Evolutionary conservation across 2,888 invertebrate species (phyloP).

Genomic region (Apoderus coryli): DNA sequence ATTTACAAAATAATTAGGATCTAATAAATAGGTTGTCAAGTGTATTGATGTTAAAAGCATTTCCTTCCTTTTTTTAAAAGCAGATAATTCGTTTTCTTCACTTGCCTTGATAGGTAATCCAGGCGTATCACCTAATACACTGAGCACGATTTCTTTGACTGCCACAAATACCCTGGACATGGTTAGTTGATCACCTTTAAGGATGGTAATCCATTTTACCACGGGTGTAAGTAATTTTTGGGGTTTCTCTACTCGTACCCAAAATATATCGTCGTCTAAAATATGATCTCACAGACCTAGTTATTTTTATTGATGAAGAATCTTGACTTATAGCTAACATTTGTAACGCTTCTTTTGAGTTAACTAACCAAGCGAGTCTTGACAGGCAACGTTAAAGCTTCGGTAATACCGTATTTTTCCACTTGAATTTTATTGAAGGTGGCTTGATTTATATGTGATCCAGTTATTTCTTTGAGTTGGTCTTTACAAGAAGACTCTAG

Average conservation of each 20-base stretch:
- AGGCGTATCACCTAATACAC: conserved; percentile 1
- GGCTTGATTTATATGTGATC: conserved; percentile 10
- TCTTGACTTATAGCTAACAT: conserved; percentile 7
- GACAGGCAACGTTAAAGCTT: conserved; percentile 8
- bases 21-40: too few species aligned
- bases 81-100: conserved; percentile 6
- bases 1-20: too few species aligned
- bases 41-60: too few species aligned
- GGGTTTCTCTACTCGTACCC: conserved; percentile 5
- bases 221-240: conserved; percentile 4
- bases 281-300: conserved; percentile 5
- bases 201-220: conserved; percentile 7
- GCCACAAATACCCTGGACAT: conserved; percentile 5
- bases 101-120: conserved; percentile 6
- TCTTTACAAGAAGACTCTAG: conserved; percentile 11
- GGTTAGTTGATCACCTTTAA: conserved; percentile 5
- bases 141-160: conserved; percentile 1
- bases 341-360: conserved; percentile 5
- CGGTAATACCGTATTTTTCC: conserved; percentile 6
- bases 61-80: too few species aligned
- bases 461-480: conserved; percentile 13
- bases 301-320: too few species aligned
- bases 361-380: conserved; percentile 11
- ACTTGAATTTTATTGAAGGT: conserved; percentile 12
- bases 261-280: conserved; percentile 8